Conservation (phyloP, 2,113 vertebrate genomes). For the Hemiscyllium ocellatum region DNA sequence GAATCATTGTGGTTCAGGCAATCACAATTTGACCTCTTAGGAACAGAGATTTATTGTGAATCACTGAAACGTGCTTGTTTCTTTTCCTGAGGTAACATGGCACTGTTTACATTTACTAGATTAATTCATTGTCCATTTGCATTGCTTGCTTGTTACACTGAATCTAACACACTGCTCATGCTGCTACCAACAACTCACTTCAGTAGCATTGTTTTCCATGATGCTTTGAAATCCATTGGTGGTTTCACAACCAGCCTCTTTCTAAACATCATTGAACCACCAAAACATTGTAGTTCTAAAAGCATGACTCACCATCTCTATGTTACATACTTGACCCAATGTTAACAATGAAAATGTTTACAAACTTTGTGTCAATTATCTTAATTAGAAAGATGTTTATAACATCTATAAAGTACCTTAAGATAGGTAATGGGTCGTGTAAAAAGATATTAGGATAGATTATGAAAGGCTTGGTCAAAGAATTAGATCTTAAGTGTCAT, state of each 20-base stretch:
- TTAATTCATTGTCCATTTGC: not conserved
- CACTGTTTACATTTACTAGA: not conserved
- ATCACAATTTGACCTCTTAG: not conserved
- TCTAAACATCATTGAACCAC: not conserved
- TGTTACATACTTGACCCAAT: not conserved
- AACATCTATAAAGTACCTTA: not conserved
- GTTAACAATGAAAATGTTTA: not conserved
- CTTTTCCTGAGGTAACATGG: not conserved
- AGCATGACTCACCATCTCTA: not conserved
- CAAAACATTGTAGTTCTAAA: not conserved
- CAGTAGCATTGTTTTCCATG: not conserved
- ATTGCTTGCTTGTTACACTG: not conserved
- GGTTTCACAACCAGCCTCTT: not conserved
- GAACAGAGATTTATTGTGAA: slow-evolving; percentile 19
- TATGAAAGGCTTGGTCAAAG: not conserved
- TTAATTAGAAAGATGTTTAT: not conserved
- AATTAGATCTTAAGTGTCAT: too few species aligned
- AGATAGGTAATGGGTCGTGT: not conserved
- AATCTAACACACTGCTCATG: not conserved
- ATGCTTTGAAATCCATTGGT: not conserved
- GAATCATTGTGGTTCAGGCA: not conserved
- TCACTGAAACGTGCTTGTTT: not conserved
- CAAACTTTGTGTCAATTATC: not conserved
- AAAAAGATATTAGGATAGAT: not conserved
- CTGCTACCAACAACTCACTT: not conserved